A percentile compares a stretch with the other conserved stretches of the same genome.
These are phyloP conservation scores for Leptogaster cylindrica DNA, from an alignment of 2,888 invertebrate species.

Conservation along the genomic window DNA sequence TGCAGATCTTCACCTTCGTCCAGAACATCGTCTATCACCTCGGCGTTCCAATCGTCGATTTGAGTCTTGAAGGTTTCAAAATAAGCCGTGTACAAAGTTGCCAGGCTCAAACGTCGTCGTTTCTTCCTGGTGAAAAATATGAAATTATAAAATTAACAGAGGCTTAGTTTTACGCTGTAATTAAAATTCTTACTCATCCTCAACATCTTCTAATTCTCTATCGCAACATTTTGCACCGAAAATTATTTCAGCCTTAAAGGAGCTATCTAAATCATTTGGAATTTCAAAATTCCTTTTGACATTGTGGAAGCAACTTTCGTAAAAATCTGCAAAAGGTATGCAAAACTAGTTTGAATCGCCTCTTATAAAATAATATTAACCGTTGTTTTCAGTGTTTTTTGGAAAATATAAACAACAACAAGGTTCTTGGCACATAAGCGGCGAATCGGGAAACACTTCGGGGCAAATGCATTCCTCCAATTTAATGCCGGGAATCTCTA, in stretches of 20 bases:
- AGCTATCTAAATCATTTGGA: slow-evolving; percentile 56
- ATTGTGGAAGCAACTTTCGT: slow-evolving; percentile 24
- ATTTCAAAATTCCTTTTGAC: slow-evolving; percentile 48
- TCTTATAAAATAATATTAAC: neutral
- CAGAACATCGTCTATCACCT: slow-evolving; percentile 54
- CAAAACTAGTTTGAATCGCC: neutral
- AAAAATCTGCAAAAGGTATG: neutral
- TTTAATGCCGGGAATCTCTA: too few species aligned
- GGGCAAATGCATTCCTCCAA: too few species aligned
- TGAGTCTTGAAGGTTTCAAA: slow-evolving; percentile 55
- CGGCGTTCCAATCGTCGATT: slow-evolving; percentile 56
- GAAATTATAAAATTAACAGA: neutral
- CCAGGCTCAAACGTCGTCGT: slow-evolving; percentile 53
- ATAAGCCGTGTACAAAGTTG: slow-evolving; percentile 55
- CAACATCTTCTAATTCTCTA: neutral
- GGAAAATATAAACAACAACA: slow-evolving; percentile 20
- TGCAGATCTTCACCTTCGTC: slow-evolving; percentile 49
- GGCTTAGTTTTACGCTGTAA: neutral
- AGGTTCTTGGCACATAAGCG: too few species aligned
- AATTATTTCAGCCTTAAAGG: slow-evolving; percentile 49
- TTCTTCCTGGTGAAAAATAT: neutral
- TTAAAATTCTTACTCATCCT: neutral
- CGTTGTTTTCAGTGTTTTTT: neutral
- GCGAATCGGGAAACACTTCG: too few species aligned
- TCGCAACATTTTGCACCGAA: neutral